Evolutionary conservation across 2,113 vertebrate genomes (phyloP).

Genomic region (Oncorhynchus masou): DNA sequence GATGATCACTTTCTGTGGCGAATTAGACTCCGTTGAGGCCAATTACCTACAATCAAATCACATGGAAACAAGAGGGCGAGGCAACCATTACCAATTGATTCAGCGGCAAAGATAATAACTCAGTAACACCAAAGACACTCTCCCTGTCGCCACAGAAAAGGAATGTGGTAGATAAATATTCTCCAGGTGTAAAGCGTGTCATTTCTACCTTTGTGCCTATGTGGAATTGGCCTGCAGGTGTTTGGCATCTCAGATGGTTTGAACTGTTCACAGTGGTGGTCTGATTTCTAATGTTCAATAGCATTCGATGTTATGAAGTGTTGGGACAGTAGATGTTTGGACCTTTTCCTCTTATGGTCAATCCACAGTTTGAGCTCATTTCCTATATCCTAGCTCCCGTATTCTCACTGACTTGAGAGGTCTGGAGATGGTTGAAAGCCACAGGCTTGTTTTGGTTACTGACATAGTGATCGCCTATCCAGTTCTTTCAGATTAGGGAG

Average conservation of each 20-base stretch:
- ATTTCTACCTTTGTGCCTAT: neutral
- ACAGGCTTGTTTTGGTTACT: too few relatives aligned
- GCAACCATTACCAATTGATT: neutral
- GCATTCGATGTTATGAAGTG: neutral
- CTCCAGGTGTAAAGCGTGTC: neutral
- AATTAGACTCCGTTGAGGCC: conserved; percentile 84
- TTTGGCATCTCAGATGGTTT: neutral
- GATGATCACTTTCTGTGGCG: conserved; percentile 80
- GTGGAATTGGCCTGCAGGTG: neutral
- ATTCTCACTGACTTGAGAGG: neutral
- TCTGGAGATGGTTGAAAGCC: too few relatives aligned
- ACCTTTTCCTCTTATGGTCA: neutral
- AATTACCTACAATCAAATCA: conserved; percentile 79
- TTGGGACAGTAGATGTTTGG: neutral
- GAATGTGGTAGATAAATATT: too few relatives aligned
- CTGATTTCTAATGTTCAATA: neutral
- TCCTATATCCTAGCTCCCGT: neutral
- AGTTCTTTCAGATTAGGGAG: too few relatives aligned
- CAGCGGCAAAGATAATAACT: neutral
- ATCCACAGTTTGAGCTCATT: neutral
- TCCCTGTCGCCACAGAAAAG: neutral
- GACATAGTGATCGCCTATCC: too few relatives aligned
- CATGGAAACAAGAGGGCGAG: conserved; percentile 73
- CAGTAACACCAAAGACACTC: conserved; percentile 11
- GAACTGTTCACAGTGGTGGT: neutral